Percentiles rank a stretch among this genome's conserved stretches.
phyloP scores from a whole-genome alignment of 2,888 invertebrate species.

The Villa cingulata region DNA sequence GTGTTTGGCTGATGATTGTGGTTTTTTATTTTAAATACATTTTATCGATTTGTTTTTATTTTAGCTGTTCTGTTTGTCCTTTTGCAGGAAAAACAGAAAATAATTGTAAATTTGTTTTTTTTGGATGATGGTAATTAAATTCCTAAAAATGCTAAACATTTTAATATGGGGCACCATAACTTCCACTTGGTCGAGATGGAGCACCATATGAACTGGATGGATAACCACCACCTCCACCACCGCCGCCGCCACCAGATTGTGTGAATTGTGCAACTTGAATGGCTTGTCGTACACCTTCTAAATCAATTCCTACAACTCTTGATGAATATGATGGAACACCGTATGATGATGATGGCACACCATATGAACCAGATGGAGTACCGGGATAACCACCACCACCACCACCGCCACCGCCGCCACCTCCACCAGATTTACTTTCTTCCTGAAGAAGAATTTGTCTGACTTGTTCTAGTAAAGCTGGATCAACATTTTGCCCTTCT shows the following conservation, averaged over 20 bases:
- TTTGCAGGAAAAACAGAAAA: neutral
- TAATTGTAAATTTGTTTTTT: neutral
- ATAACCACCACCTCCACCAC: slow-evolving; percentile 36
- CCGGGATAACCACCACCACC: slow-evolving; percentile 29
- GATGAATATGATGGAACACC: slow-evolving; percentile 41
- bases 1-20: slow-evolving; percentile 8
- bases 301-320: slow-evolving; percentile 69
- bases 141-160: neutral
- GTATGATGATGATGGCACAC: slow-evolving; percentile 52
- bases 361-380: slow-evolving; percentile 50
- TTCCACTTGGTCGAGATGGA: slow-evolving; percentile 50
- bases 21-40: neutral
- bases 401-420: slow-evolving; percentile 38
- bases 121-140: neutral
- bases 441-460: slow-evolving; percentile 73
- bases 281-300: slow-evolving; percentile 74
- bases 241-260: slow-evolving; percentile 46
- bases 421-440: slow-evolving; percentile 50
- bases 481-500: slow-evolving; percentile 72
- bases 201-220: slow-evolving; percentile 45
- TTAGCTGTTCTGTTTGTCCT: too few species aligned
- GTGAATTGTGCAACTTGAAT: slow-evolving; percentile 78
- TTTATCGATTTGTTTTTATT: too few species aligned
- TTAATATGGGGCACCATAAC: slow-evolving; percentile 45
- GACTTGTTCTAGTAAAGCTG: slow-evolving; percentile 66